Evolutionary conservation across 23 tunicate genomes (phyloP).

Genomic region (Phallusia fumigata): DNA sequence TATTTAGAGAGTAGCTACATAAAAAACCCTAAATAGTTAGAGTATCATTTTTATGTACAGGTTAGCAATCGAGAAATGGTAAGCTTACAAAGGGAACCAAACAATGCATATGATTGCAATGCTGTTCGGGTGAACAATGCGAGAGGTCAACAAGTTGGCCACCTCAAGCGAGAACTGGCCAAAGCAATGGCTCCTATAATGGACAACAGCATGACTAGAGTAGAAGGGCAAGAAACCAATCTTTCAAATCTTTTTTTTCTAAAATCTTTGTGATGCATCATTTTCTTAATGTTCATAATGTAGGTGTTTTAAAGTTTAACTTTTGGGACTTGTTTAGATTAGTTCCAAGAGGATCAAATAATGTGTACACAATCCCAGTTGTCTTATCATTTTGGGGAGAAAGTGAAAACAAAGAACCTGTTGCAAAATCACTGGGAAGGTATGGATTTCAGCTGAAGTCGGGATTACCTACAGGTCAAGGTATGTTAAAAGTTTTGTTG

Average conservation of each 20-base stretch:
- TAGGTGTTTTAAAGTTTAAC: background rate
- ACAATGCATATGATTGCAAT: conserved; percentile 41
- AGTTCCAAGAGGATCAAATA: conserved; percentile 24
- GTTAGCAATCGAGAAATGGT: conserved; percentile 46
- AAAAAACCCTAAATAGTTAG: background rate
- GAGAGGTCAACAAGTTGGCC: conserved; percentile 40
- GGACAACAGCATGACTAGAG: conserved; percentile 24
- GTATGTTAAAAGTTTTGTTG: background rate
- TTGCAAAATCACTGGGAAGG: background rate
- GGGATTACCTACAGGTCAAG: conserved; percentile 3
- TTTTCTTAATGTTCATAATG: no score
- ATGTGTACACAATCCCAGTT: conserved; percentile 25
- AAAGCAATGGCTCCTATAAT: conserved; percentile 28
- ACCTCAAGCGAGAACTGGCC: conserved; percentile 34
- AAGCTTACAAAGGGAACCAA: conserved; percentile 29
- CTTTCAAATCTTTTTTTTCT: background rate
- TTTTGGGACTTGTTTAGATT: conserved; percentile 13
- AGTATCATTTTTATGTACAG: background rate
- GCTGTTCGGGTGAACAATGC: conserved; percentile 40
- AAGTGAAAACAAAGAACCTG: background rate
- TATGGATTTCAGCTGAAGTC: conserved; percentile 13
- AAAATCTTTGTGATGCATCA: no score
- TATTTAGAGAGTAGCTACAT: no score
- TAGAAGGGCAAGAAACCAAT: conserved; percentile 24
- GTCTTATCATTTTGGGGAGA: conserved; percentile 34